Conservation (phyloP, 2,888 invertebrate genomes). For the Serripes groenlandicus region DNA sequence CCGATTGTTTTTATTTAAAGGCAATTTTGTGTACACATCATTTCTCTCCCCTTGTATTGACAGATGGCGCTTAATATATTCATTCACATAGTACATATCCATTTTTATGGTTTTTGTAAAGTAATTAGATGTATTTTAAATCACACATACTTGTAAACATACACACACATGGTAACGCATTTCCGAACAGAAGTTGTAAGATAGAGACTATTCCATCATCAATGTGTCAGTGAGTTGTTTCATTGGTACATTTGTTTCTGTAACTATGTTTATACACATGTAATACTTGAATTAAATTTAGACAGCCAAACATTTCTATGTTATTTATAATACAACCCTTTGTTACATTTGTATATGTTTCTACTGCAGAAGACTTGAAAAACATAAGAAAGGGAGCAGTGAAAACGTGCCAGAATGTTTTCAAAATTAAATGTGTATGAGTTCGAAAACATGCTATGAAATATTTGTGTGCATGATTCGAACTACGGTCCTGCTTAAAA, state of each 20-base stretch:
- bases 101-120: constrained; percentile 5
- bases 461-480: too few species aligned
- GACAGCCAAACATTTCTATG: constrained; percentile 7
- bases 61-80: background rate
- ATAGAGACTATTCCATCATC: constrained; percentile 14
- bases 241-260: constrained; percentile 17
- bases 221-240: constrained; percentile 11
- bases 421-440: too few species aligned
- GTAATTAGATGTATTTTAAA: constrained; percentile 9
- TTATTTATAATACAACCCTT: background rate
- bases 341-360: too few species aligned
- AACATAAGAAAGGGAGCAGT: too few species aligned
- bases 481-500: too few species aligned
- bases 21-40: too few species aligned
- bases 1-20: too few species aligned
- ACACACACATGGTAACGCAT: constrained; percentile 53
- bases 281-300: constrained; percentile 65
- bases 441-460: too few species aligned
- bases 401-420: too few species aligned
- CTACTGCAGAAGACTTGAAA: background rate
- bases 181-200: constrained; percentile 59
- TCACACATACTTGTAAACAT: too few species aligned
- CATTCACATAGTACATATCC: background rate
- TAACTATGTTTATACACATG: constrained; percentile 50
- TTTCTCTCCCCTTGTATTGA: background rate